Base-by-base conservation (phyloP, 1,140 invertebrate species). In the Pemphigus obesinymphae region DNA sequence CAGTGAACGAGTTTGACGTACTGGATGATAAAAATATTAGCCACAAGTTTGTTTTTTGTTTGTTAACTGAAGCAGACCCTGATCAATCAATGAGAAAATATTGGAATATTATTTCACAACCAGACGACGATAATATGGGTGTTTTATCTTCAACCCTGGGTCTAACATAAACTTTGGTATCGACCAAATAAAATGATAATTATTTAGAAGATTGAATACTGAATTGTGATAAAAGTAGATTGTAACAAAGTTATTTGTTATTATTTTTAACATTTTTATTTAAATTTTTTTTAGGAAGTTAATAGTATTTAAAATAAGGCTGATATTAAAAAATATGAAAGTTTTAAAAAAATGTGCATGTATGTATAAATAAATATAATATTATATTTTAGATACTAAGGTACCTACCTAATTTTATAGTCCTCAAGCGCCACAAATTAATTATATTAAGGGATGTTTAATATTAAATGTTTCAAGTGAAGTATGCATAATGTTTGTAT, bases 211-310 rank as follows among this genome's bases (percentile, higher is more conserved):
- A 53, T 76, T 37, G 73, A 58, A 80, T 20, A 80, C 10, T 80
- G 37, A 80, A 80, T 80, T 80, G 76, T 80, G 76, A 80, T 80
- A 80, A 68, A 40, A 63, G 53, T 80, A 80, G 55, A 8, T 10
- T 45, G 76, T 78, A 48, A 73, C 7, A 31, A 73, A 31, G 43
- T 48, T 48, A 50, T 31, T 73, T 73, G 15, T 72, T 72, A 40
- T 70, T 70, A 66, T 66, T 66, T 66, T 66, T n/a, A n/a, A n/a
- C n/a, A 45, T 45, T 72, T 72, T 72, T 48, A 17, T 37, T 45
- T 45, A n/a, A n/a, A n/a, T n/a, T n/a, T n/a, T n/a, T n/a, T 76
- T 37, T 63, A 63, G 23, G 55, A 26, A 58, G 7, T 80, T 6
- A 23, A 20, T 80, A 80, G 55, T 80, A 45, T 40, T 80, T 63